Evolutionary conservation across 2,113 vertebrate species (phyloP), one percentile per base, ranked within the genome.

Genomic region (Hippocampus barbouri): DNA sequence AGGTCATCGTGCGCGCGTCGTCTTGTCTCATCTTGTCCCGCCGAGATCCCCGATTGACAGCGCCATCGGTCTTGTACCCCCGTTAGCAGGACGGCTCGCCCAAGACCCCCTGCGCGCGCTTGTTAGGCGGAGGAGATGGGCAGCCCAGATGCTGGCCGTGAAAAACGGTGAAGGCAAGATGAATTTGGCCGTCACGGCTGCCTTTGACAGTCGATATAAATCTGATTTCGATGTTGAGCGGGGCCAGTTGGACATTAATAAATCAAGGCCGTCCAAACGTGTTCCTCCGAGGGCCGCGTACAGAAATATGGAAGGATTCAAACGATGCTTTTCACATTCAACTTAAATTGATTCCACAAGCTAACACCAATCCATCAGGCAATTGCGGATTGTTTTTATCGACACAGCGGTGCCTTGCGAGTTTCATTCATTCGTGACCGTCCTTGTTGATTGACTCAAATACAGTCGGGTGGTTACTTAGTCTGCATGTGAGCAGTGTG

Each of bases 201-300:
- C 85, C 90, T 95, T 90, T 95, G 94, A 93, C 93, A 94, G 93
- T 90, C 91, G 94, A 92, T 93, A 91, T 94, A 95, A 95, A 96
- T 95, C 91, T 93, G 93, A 94, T 95, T 95, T 94, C 90, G 88
- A 90, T 89, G 84, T 75, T 87, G 87, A 92, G 89, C 87, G 83
- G 88, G 88, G 91, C 49, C 49, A 40, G 80, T 77, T 77, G 81
- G 82, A 87, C 88, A 82, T 90, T 86, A 85, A 76, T 79, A 82
- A 89, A 84, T 87, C 87, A 85, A 85, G 83, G 84, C 25, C 6
- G 15, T 30, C 59, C 27, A 30, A 60, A 59, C 11, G 11, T 59
- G 11, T 60, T 60, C 14, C 59, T 34, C 27, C 27, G 5, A 30
- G 59, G 57, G 25, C 57, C 57, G n/a, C 23, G 23, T 57, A 4